Conservation (phyloP, 64 coral and sea anemone species). For the Montipora efflorescens region DNA sequence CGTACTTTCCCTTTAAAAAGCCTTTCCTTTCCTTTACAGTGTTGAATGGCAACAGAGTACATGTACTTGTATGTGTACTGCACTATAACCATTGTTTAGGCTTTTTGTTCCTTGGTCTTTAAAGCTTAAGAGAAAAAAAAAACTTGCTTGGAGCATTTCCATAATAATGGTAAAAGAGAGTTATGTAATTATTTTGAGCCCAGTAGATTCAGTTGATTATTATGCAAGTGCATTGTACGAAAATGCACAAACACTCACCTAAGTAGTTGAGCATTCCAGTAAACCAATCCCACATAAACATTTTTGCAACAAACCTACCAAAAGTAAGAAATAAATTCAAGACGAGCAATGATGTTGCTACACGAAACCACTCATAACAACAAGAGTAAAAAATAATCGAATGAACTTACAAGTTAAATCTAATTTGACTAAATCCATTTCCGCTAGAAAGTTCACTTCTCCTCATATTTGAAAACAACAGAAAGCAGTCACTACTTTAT, state of each 20-base stretch:
- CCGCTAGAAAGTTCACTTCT: background rate
- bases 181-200: no score
- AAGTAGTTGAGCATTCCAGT: slow-evolving; percentile 85
- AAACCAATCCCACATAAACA: slow-evolving; percentile 98
- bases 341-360: background rate
- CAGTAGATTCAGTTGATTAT: background rate
- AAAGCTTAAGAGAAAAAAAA: no score
- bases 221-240: background rate
- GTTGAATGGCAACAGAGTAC: no score
- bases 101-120: no score
- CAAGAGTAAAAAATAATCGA: background rate
- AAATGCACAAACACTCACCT: slow-evolving; percentile 64
- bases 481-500: background rate
- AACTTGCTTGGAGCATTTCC: no score
- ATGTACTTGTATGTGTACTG: no score
- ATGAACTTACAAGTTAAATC: slow-evolving; percentile 20
- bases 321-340: background rate
- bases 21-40: no score
- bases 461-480: background rate
- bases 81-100: no score
- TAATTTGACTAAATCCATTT: slow-evolving; percentile 1
- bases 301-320: slow-evolving; percentile 85
- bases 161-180: no score
- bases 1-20: no score
- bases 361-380: slow-evolving; percentile 10